Base-by-base conservation (phyloP, 2,888 invertebrate genomes). In the Bombylius discolor region DNA sequence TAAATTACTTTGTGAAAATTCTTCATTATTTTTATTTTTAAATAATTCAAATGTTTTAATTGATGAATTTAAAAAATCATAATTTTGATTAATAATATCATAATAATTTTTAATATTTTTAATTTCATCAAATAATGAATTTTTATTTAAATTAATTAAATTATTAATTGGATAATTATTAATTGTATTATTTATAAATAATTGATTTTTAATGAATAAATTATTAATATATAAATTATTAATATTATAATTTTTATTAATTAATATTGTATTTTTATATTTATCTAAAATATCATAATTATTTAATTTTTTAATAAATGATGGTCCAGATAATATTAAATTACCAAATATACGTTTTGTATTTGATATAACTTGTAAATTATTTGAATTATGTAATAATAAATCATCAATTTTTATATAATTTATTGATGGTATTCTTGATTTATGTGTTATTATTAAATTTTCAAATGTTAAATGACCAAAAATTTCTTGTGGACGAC, bases 401-500 rank as follows among this genome's bases (percentile, higher is more conserved):
- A 67, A 56, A 39, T 63, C 63, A 39, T 67, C 62, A 51, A 72
- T 57, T 0, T 62, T 44, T 34, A 71, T 65, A 3, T 60, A 62
- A 56, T 71, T 72, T 7, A 71, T 70, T 50, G 62, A 66, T 47
- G 65, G 66, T 49, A 71, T 31, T 5, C 65, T 53, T 0, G 63
- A 58, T 0, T 62, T 57, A 6, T 64, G 62, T 34, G 64, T 62
- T 5, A 72, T 60, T n/a, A 62, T 55, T 14, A 71, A 59, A 5
- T 68, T 42, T 49, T 69, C 67, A 49, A 72, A 71, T 13, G 57
- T 65, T 3, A 72, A 60, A 9, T 58, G 58, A 1, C 71, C 72
- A 33, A 67, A 67, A 0, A 69, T 60, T 50, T 72, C 70, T 49
- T 68, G 50, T 1, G 66, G 61, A 0, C 58, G 56, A 5, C 69